A percentile compares a stretch with the other conserved stretches of the same genome.
Evolutionary conservation across 1,140 invertebrate species (phyloP).

Genomic region (Metopolophium dirhodum): DNA sequence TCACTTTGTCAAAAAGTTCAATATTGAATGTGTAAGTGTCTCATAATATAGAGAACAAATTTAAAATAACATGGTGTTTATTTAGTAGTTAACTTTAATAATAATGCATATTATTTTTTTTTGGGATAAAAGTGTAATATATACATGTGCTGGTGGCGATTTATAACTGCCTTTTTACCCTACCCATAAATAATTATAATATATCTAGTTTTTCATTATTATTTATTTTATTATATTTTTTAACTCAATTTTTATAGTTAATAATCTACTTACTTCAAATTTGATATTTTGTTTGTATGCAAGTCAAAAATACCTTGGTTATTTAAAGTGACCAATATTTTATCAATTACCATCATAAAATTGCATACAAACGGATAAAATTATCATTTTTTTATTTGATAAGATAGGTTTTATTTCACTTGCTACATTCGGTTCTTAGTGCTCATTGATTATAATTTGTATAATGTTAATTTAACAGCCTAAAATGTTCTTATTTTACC

Average conservation of each 20-base stretch:
- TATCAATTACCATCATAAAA: conserved; percentile 1
- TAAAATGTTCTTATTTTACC: not conserved
- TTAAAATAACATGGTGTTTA: conserved; percentile 56
- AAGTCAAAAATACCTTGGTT: conserved; percentile 23
- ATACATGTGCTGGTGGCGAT: conserved; percentile 45
- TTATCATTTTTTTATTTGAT: not conserved
- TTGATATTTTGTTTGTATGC: conserved; percentile 36
- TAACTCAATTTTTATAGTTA: conserved; percentile 41
- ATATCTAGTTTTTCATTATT: conserved; percentile 55
- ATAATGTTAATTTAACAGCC: not conserved
- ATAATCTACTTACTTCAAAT: conserved; percentile 49
- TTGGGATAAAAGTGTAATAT: conserved; percentile 54
- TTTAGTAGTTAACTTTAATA: conserved; percentile 56
- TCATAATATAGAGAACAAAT: conserved; percentile 57
- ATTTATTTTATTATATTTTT: conserved; percentile 56
- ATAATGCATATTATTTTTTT: conserved; percentile 51
- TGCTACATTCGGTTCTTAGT: not conserved
- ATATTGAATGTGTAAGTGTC: conserved; percentile 55
- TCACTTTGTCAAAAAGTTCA: conserved; percentile 55
- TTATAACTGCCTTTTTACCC: conserved; percentile 54
- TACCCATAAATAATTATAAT: conserved; percentile 50
- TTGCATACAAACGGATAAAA: conserved; percentile 16
- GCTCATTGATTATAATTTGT: not conserved
- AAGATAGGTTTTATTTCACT: not conserved
- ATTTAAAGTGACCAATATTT: conserved; percentile 22